Conservation (phyloP, 53 echinoderm and acorn worm species). For the Hippasteria phrygiana region DNA sequence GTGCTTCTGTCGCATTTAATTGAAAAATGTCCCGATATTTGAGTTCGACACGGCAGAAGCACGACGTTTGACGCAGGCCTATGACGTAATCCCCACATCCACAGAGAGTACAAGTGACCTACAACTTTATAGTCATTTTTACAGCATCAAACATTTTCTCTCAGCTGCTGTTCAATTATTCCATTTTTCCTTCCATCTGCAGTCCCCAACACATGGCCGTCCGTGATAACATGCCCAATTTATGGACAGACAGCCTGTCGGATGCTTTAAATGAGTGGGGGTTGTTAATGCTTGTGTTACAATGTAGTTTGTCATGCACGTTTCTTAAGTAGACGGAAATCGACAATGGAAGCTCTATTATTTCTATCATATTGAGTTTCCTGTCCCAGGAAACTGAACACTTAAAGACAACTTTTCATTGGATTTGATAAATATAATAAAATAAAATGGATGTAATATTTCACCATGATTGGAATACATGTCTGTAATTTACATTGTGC, state of each 20-base stretch:
- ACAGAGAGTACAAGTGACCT: too few species aligned
- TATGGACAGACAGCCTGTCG: neutral
- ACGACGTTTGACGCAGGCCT: too few species aligned
- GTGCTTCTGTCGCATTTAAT: too few species aligned
- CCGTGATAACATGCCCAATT: neutral
- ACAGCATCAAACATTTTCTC: neutral
- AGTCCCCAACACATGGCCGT: neutral
- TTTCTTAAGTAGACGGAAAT: neutral
- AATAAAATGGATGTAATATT: too few species aligned
- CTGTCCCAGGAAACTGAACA: neutral
- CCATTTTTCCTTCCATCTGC: neutral
- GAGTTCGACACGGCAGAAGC: too few species aligned
- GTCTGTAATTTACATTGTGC: too few species aligned
- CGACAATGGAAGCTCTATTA: neutral
- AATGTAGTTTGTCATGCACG: neutral
- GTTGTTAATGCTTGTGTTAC: too few species aligned
- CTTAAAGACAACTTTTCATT: neutral
- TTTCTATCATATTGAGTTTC: slow-evolving; percentile 4
- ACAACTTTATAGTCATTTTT: neutral
- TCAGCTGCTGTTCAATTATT: neutral
- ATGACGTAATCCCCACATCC: too few species aligned
- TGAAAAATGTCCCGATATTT: too few species aligned
- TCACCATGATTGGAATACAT: too few species aligned
- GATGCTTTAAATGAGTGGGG: neutral
- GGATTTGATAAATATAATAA: too few species aligned